Evolutionary conservation across 2,113 vertebrate species (phyloP), one percentile per base, ranked within the genome.

Genomic region (Chaetops frenatus): DNA sequence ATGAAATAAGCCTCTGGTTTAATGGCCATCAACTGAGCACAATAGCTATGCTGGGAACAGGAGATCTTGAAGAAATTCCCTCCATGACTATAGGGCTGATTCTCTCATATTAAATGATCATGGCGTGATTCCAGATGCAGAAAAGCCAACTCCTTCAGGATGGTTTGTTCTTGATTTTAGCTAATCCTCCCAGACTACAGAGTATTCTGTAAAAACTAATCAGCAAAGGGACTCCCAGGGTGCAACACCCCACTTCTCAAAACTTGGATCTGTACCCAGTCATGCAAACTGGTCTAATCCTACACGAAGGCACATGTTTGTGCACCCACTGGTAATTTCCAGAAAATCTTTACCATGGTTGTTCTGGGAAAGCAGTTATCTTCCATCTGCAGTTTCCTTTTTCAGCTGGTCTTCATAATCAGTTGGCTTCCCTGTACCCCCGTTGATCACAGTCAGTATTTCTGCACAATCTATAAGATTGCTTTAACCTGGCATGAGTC

Each of bases 1-100:
- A 96, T 92, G 88, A 94, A 97, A 94, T 92, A 96, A 97, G 88
- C 86, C 77, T 88, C 66, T 73, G 91, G 80, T 95, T 96, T 96
- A 95, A 94, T 70, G 66, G 65, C 81, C 67, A 95, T 96, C 91
- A 88, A 89, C 73, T 71, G 93, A 95, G 94, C 94, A 95, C 94
- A 94, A 77, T 31, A 95, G 60, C 89, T 94, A 89, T 77, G 72
- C 36, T 92, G 83, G 90, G 88, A 97, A 88, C 83, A 82, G 84
- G 73, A 96, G 83, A 92, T 93, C 86, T 81, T 91, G 80, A 96
- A 92, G 96, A 97, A 96, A 92, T 16, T 93, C 82, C 78, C 86
- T 95, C 53, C 60, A 83, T 90, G 86, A 92, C 90, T 86, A 69
- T 80, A 95, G 83, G 94, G 81, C 78, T 82, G 81, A 88, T 96